phyloP scores from a whole-genome alignment of 2,888 invertebrate genomes.

The Rhabditoides inermis region DNA sequence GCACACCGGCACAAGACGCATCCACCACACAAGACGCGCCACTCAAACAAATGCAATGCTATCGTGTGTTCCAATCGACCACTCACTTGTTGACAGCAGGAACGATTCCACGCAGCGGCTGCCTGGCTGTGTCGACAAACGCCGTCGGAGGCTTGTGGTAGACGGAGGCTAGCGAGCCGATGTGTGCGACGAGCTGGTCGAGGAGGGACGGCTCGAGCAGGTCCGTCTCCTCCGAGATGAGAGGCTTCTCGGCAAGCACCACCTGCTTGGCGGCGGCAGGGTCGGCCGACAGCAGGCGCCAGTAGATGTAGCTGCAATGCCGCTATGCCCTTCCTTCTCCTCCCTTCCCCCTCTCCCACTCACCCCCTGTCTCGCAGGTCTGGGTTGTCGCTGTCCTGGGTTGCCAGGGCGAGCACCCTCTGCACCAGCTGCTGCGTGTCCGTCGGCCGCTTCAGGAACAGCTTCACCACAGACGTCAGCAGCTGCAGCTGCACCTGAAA shows the following conservation, averaged over 20 bases:
- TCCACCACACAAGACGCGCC: not conserved
- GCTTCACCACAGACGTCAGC: constrained; percentile 91
- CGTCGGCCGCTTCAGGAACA: constrained; percentile 92
- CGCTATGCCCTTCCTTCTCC: not conserved
- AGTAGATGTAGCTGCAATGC: constrained; percentile 74
- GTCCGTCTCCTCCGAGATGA: constrained; percentile 98
- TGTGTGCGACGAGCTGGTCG: constrained; percentile 93
- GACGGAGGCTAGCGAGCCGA: constrained; percentile 91
- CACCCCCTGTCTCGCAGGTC: constrained; percentile 86
- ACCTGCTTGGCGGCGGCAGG: constrained; percentile 97
- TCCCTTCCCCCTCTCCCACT: not conserved
- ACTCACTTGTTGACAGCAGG: constrained; percentile 16
- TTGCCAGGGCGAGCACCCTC: constrained; percentile 63
- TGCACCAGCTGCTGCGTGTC: constrained; percentile 97
- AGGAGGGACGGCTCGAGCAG: constrained; percentile 88
- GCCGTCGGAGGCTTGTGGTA: constrained; percentile 98
- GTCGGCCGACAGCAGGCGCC: constrained; percentile 94
- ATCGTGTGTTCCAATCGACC: too few species aligned
- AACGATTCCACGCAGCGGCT: constrained; percentile 34
- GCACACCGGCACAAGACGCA: not conserved
- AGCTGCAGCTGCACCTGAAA: constrained; percentile 83
- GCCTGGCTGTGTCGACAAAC: constrained; percentile 76
- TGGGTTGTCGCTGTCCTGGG: constrained; percentile 84
- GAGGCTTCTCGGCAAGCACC: constrained; percentile 92
- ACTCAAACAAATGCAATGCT: not conserved